These are phyloP conservation scores for Cichlasoma orientale DNA, from an alignment of 2,797 vertebrate genomes.

Conservation along the genomic window DNA sequence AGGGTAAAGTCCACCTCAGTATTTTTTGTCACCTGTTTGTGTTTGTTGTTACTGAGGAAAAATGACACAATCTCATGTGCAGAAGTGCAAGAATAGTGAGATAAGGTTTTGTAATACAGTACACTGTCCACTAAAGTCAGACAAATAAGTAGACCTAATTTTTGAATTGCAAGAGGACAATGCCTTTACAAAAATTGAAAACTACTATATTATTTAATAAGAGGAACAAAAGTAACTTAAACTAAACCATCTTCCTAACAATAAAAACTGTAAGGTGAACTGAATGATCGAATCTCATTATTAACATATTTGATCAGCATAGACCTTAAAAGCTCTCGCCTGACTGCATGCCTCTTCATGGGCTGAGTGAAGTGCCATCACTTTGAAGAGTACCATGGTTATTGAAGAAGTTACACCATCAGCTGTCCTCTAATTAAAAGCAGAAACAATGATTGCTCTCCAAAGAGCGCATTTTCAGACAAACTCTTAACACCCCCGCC, in stretches of 20 bases:
- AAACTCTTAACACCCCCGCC: slow-evolving; percentile 24
- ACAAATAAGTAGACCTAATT: slow-evolving; percentile 6
- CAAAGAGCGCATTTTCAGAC: slow-evolving; percentile 33
- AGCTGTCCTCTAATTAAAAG: slow-evolving; percentile 58
- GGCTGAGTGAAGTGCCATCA: slow-evolving; percentile 59
- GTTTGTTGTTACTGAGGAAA: not conserved
- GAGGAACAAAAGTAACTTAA: slow-evolving; percentile 6
- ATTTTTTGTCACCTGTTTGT: not conserved
- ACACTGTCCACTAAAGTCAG: not conserved
- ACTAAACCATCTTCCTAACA: slow-evolving; percentile 6
- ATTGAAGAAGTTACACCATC: slow-evolving; percentile 53
- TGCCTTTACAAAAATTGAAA: not conserved
- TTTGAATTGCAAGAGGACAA: not conserved
- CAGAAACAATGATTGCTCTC: slow-evolving; percentile 54
- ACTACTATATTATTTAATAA: not conserved
- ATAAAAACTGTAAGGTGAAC: slow-evolving; percentile 19
- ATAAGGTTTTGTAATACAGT: not conserved
- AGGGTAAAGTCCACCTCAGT: not conserved
- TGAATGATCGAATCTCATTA: slow-evolving; percentile 47
- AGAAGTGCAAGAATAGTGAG: not conserved
- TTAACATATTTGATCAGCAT: slow-evolving; percentile 38
- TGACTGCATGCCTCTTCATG: slow-evolving; percentile 33
- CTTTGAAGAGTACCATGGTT: slow-evolving; percentile 56
- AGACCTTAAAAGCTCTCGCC: slow-evolving; percentile 48
- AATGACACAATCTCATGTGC: not conserved